Percentiles rank a stretch among this genome's conserved stretches.
These are phyloP conservation scores for Helogale parvula DNA, from an alignment of 2,113 vertebrate genomes.

Conservation along the genomic window DNA sequence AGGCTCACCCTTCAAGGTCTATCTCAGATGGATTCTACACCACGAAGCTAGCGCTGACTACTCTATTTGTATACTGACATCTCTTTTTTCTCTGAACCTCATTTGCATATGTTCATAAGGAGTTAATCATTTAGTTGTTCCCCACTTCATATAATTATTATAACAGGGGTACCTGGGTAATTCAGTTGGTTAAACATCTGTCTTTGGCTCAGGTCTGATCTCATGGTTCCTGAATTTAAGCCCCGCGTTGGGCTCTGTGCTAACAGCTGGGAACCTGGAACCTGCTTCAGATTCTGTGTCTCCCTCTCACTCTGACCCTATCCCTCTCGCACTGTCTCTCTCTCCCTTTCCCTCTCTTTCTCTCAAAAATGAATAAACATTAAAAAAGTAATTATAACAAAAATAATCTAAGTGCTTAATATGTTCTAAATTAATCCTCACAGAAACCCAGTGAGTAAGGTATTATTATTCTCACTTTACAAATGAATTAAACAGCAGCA, in stretches of 20 bases:
- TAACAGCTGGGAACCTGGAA: too few species aligned
- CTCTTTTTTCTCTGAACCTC: not conserved
- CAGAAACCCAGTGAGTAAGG: not conserved
- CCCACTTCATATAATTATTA: conserved; percentile 23
- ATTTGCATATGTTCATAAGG: not conserved
- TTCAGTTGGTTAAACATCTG: too few species aligned
- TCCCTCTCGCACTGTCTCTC: too few species aligned
- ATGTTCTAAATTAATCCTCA: conserved; percentile 38
- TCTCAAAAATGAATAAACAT: too few species aligned
- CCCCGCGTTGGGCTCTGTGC: too few species aligned
- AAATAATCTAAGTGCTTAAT: conserved; percentile 36
- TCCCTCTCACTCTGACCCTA: too few species aligned
- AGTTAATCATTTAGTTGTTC: not conserved
- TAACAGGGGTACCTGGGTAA: not conserved
- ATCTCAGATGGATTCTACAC: not conserved
- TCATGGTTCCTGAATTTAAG: too few species aligned
- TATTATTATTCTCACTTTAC: conserved; percentile 26
- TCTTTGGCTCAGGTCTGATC: too few species aligned
- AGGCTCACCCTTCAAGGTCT: not conserved
- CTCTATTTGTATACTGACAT: not conserved
- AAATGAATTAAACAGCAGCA: conserved; percentile 28
- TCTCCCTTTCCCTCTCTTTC: too few species aligned
- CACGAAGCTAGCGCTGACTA: not conserved
- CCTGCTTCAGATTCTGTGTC: too few species aligned
- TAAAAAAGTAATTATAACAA: not conserved